Conservation (phyloP, 2,888 invertebrate genomes). For the Heteropelma amictum region DNA sequence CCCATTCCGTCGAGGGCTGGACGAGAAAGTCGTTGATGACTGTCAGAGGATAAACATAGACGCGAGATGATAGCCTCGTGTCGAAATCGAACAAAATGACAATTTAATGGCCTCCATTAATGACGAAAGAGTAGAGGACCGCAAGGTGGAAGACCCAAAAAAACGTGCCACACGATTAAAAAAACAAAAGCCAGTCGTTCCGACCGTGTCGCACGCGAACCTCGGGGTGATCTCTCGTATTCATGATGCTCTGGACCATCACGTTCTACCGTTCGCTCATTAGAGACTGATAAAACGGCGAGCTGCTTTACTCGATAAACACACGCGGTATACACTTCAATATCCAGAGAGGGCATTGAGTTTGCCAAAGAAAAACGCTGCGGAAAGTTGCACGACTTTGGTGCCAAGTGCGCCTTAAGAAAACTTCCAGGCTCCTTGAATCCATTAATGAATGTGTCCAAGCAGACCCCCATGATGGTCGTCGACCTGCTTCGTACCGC, state of each 20-base stretch:
- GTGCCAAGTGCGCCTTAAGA: constrained; percentile 18
- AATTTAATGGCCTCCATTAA: constrained; percentile 17
- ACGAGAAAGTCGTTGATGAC: too few species aligned
- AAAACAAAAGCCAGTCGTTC: constrained; percentile 5
- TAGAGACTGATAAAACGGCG: background rate
- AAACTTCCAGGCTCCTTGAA: constrained; percentile 45
- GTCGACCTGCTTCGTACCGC: background rate
- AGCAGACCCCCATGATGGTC: background rate
- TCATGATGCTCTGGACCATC: constrained; percentile 3
- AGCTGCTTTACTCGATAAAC: background rate
- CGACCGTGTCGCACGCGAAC: background rate
- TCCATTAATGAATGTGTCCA: constrained; percentile 41
- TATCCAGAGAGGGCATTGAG: constrained; percentile 23
- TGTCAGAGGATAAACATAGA: background rate
- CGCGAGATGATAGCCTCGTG: constrained; percentile 8
- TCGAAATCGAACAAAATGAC: constrained; percentile 27
- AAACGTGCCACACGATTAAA: constrained; percentile 5
- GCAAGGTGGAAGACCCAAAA: background rate
- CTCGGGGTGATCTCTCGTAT: background rate
- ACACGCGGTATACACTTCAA: background rate
- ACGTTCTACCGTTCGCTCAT: background rate
- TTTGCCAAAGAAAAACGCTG: constrained; percentile 33
- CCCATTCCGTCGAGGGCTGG: too few species aligned
- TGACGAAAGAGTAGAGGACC: background rate
- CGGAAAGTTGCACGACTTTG: constrained; percentile 23